Evolutionary conservation across 2,888 invertebrate genomes (phyloP).

Genomic region (Anaspis maculata): DNA sequence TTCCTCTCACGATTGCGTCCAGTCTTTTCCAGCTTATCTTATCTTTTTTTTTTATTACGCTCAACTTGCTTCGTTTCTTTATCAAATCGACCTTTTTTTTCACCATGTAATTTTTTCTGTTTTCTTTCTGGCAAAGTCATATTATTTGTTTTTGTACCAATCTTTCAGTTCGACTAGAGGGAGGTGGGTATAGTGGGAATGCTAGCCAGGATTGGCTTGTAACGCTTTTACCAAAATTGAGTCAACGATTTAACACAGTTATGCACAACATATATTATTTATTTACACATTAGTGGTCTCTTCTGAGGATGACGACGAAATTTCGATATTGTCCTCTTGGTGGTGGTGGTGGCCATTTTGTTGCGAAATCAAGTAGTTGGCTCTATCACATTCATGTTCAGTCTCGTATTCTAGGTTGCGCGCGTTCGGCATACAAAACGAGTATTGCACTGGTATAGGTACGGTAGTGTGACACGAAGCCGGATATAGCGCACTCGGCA

Average conservation of each 20-base stretch:
- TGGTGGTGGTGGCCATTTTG: conserved; percentile 13
- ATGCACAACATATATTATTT: conserved; percentile 10
- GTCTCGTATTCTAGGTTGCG: conserved; percentile 20
- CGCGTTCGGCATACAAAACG: conserved; percentile 18
- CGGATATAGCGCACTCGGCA: conserved; percentile 18
- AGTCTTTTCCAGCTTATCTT: too few species aligned
- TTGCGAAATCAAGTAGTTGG: conserved; percentile 16
- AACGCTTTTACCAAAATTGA: too few species aligned
- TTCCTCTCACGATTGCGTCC: too few species aligned
- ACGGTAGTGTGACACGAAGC: conserved; percentile 15
- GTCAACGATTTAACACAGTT: conserved; percentile 17
- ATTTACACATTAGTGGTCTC: conserved; percentile 20
- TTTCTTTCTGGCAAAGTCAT: too few species aligned
- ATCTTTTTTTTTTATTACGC: too few species aligned
- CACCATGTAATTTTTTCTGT: too few species aligned
- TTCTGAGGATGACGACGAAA: conserved; percentile 20
- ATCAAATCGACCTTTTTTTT: too few species aligned
- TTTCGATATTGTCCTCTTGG: conserved; percentile 17
- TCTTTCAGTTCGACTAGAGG: too few species aligned
- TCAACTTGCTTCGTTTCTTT: too few species aligned
- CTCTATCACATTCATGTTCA: conserved; percentile 21
- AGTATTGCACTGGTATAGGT: conserved; percentile 21
- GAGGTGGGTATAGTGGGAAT: too few species aligned
- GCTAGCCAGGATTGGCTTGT: too few species aligned
- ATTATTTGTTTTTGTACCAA: too few species aligned